Conservation (phyloP, 2,888 invertebrate species). For the Troides helena region DNA sequence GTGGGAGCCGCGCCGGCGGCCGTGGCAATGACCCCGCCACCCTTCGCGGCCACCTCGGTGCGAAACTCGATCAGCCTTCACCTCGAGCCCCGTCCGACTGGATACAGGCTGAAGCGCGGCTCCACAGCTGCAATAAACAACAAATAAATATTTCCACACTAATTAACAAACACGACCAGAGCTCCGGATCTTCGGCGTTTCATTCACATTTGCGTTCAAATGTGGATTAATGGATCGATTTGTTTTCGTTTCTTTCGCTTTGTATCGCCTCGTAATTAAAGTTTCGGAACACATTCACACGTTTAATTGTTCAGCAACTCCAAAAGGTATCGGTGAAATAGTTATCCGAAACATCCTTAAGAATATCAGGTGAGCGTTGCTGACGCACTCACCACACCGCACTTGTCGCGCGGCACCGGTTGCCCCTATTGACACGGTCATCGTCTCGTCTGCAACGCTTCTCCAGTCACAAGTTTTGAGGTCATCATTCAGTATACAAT, state of each 20-base stretch:
- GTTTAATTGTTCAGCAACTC: too few relatives aligned
- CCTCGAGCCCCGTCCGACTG: constrained; percentile 21
- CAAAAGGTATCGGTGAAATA: too few relatives aligned
- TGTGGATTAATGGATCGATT: neutral
- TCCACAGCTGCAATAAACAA: neutral
- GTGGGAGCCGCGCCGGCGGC: constrained; percentile 6
- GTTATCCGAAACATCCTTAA: too few relatives aligned
- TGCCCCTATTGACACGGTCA: too few relatives aligned
- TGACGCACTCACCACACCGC: too few relatives aligned
- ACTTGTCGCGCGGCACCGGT: too few relatives aligned
- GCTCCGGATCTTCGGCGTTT: neutral
- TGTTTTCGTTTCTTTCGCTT: neutral
- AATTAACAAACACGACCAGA: neutral
- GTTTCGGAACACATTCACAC: too few relatives aligned
- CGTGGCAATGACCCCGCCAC: constrained; percentile 32
- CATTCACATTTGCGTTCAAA: neutral
- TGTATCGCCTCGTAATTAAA: too few relatives aligned
- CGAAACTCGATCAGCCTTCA: constrained; percentile 30
- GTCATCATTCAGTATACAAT: too few relatives aligned
- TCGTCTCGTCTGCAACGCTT: too few relatives aligned
- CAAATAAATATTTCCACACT: constrained; percentile 13
- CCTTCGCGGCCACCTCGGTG: constrained; percentile 13
- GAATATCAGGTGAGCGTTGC: too few relatives aligned
- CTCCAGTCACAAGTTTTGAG: too few relatives aligned
- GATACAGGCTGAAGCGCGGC: constrained; percentile 26